phyloP scores from a whole-genome alignment of 2,113 vertebrate species.

The Nothoprocta perdicaria region DNA sequence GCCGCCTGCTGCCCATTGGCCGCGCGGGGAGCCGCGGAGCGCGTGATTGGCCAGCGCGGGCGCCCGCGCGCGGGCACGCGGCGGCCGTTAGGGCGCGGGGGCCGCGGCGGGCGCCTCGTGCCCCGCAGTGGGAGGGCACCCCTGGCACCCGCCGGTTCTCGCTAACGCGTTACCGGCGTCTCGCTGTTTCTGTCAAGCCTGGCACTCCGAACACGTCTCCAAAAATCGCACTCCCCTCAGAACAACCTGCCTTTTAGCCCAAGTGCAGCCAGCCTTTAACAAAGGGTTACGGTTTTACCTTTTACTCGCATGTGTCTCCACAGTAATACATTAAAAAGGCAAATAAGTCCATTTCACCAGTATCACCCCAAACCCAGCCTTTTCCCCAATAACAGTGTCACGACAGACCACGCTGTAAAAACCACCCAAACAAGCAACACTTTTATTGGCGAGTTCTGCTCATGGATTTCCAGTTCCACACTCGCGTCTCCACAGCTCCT shows the following conservation, averaged over 20 bases:
- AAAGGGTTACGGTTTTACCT: too few relatives aligned
- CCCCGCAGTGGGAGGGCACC: too few relatives aligned
- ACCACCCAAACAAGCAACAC: constrained; percentile 38
- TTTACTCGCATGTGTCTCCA: not conserved
- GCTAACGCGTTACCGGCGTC: too few relatives aligned
- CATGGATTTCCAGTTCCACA: constrained; percentile 14
- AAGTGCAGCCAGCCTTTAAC: not conserved
- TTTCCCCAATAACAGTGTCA: not conserved
- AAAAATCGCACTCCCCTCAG: not conserved
- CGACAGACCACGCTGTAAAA: constrained; percentile 33
- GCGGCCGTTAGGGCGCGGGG: too few relatives aligned
- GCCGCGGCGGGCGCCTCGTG: too few relatives aligned
- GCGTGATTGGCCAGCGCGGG: fast-evolving
- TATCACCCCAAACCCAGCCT: not conserved
- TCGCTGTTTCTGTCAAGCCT: too few relatives aligned
- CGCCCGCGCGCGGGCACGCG: not conserved
- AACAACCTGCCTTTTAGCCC: too few relatives aligned
- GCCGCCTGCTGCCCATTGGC: not conserved
- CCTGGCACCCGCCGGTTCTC: too few relatives aligned
- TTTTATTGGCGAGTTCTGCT: constrained; percentile 62
- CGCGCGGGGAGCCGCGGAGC: fast-evolving
- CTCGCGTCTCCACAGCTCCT: not conserved
- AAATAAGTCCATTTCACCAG: not conserved
- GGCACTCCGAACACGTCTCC: not conserved
- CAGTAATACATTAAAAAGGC: not conserved